These are phyloP conservation scores for Porites rus DNA, from an alignment of 92 coral and sea anemone genomes.

Conservation along the genomic window DNA sequence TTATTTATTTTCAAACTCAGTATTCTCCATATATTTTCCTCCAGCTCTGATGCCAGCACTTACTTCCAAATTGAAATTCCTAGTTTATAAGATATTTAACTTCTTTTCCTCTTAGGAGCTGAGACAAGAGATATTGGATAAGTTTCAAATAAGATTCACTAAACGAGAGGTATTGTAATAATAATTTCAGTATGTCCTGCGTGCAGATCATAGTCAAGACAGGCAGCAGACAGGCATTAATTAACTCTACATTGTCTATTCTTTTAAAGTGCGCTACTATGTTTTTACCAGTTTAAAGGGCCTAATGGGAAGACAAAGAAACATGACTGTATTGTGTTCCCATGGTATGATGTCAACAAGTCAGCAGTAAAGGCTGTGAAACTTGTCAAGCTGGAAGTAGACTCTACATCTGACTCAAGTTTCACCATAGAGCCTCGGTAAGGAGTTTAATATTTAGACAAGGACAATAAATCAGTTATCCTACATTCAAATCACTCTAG, in stretches of 20 bases:
- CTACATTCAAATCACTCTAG: background rate
- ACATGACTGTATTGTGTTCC: constrained; percentile 80
- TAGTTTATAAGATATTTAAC: background rate
- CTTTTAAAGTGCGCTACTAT: too few relatives aligned
- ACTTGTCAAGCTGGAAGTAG: constrained; percentile 68
- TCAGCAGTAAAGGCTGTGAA: constrained; percentile 73
- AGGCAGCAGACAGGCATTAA: background rate
- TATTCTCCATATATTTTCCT: too few relatives aligned
- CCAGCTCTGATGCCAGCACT: too few relatives aligned
- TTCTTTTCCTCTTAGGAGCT: constrained; percentile 28
- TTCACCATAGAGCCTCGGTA: constrained; percentile 88
- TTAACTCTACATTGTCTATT: background rate
- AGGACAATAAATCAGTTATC: background rate
- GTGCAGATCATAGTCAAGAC: too few relatives aligned
- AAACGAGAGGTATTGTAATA: constrained; percentile 52
- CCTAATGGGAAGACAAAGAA: constrained; percentile 71
- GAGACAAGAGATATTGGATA: constrained; percentile 47
- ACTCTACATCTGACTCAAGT: constrained; percentile 33
- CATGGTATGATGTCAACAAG: constrained; percentile 85
- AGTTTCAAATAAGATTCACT: constrained; percentile 64
- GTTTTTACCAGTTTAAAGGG: constrained; percentile 67
- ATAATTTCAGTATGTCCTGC: background rate
- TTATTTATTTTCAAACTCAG: too few relatives aligned
- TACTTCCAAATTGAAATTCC: too few relatives aligned
- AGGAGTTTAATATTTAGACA: background rate